These are phyloP conservation scores for Clupea harengus DNA, from an alignment of 2,113 vertebrate species.

Conservation along the genomic window DNA sequence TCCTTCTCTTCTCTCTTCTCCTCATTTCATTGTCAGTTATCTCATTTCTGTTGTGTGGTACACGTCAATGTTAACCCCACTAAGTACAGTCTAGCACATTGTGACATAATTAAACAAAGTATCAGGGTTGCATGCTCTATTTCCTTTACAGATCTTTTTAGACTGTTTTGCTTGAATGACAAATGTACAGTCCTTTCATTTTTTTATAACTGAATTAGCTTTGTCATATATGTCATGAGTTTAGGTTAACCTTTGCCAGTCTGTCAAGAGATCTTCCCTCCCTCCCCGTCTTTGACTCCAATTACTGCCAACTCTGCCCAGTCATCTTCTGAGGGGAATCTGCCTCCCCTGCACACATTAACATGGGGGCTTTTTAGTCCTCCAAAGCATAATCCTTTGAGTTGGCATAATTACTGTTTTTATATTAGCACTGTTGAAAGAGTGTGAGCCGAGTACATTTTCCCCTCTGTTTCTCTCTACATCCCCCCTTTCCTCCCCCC, in stretches of 20 bases:
- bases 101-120: no score
- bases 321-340: background rate
- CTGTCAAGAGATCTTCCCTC: background rate
- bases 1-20: no score
- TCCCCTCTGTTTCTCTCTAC: background rate
- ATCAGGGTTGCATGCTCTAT: background rate
- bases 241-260: background rate
- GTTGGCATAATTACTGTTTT: slow-evolving; percentile 24
- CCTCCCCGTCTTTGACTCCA: background rate
- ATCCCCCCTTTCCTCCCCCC: background rate
- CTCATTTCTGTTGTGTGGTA: no score
- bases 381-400: slow-evolving; percentile 1
- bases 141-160: background rate
- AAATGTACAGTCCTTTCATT: background rate
- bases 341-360: slow-evolving; percentile 2
- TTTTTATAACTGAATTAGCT: background rate
- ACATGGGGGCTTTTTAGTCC: background rate
- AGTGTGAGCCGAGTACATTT: background rate
- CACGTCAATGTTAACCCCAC: no score
- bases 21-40: no score
- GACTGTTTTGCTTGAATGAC: background rate
- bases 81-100: no score
- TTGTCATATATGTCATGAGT: background rate
- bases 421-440: slow-evolving; percentile 8
- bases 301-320: background rate